These are phyloP conservation scores for Drosophila falleni DNA, from an alignment of 2,888 invertebrate species.

Conservation along the genomic window DNA sequence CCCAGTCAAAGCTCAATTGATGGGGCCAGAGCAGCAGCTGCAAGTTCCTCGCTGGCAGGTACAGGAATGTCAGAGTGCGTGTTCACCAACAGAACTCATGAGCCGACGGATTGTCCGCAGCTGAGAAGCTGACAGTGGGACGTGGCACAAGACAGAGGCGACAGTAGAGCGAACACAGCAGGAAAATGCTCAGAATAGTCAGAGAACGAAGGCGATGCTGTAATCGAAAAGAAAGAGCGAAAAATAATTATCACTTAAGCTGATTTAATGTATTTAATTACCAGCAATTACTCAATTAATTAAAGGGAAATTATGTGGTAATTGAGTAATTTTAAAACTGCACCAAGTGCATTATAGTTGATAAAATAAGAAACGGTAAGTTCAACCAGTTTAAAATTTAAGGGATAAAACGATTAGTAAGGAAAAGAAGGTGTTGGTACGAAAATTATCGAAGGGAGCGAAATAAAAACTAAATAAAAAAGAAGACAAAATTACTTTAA, in stretches of 20 bases:
- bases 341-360: not conserved
- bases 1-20: constrained; percentile 98
- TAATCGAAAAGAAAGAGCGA: not conserved
- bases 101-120: constrained; percentile 98
- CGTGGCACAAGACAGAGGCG: constrained; percentile 89
- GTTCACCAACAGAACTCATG: constrained; percentile 90
- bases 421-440: no score
- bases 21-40: constrained; percentile 94
- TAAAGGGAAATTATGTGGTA: not conserved
- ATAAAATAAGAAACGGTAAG: not conserved
- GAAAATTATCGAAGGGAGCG: no score
- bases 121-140: constrained; percentile 90
- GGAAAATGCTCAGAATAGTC: constrained; percentile 88
- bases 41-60: constrained; percentile 96
- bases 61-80: constrained; percentile 94
- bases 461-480: no score
- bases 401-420: no score
- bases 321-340: not conserved
- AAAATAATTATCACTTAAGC: not conserved
- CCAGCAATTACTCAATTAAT: not conserved
- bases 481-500: no score
- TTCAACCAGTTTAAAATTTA: no score
- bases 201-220: constrained; percentile 91
- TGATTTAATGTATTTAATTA: not conserved
- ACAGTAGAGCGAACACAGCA: constrained; percentile 90